Evolutionary conservation across 2,113 vertebrate species (phyloP), one percentile per base, ranked within the genome.

Genomic region (Ctenodactylus gundi): DNA sequence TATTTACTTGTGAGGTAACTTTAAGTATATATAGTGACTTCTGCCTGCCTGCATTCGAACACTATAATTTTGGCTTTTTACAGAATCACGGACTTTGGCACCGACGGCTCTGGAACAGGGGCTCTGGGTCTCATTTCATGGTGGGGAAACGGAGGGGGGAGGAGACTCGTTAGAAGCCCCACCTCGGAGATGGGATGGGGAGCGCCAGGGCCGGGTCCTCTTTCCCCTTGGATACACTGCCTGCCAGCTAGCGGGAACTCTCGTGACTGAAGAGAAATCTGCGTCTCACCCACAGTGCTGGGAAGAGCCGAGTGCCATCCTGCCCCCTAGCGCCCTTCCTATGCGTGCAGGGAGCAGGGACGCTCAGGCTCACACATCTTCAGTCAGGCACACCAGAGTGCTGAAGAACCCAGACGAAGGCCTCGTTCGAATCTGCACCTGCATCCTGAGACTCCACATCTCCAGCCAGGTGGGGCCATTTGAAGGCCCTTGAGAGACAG

Each of bases 381-480:
- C 65, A 41, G 46, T 39, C 2, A 51, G 27, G 34, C 4, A n/a
- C 5, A 8, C 12, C 2, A 34, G n/a, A 51, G 2, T 13, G 10
- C 62, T 49, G 34, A 68, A 65, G 31, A 6, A 39, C 31, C 0
- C 46, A 36, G 11, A 10, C 17, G 0, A 25, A 67, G 58, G 9
- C 25, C 1, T 18, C 5, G 11, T 25, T 20, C 0, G 3, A 13
- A 11, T 41, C 60, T 21, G 41, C 12, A 14, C 31, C 12, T 3
- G 2, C 34, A 11, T 4, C 15, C 73, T 14, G 25, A 55, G 53
- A 39, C 6, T 34, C 36, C 9, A 21, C 12, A 31, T 58, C 58
- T 41, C 1, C 8, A 72, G 55, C 21, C 65, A 46, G 17, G 25
- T n/a, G n/a, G n/a, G n/a, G n/a, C n/a, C n/a, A n/a, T n/a, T n/a